Evolutionary conservation across 1,140 invertebrate genomes (phyloP), one percentile per base, ranked within the genome.

Genomic region (Drosophila suzukii): DNA sequence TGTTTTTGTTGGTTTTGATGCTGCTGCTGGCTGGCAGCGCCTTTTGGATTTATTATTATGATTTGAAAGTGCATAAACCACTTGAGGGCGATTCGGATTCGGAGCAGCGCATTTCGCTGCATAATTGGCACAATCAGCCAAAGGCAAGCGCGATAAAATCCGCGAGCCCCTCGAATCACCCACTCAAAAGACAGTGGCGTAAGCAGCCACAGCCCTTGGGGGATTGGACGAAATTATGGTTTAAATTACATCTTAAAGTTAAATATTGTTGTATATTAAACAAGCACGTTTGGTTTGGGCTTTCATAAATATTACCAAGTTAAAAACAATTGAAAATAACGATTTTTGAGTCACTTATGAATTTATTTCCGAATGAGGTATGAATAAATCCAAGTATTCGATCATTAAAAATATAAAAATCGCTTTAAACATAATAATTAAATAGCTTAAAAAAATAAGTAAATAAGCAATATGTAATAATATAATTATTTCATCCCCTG

Each of bases 41-140:
- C 75, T 82, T 81, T 82, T 66, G 75, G 79, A 88, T 89, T 88
- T 88, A 88, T 83, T 88, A 88, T 88, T 88, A 89, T 88, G 83
- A 88, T 88, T 88, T 88, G 83, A 88, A 79, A 88, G 83, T 89
- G 83, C 83, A 88, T 79, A 88, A 85, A 88, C 79, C 83, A 83
- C 84, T 89, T 63, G 84, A 84, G 84, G 84, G 84, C 80, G 84
- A 80, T 67, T 86, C 63, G 74, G 67, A 56, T 71, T 71, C 15
- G 43, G 65, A 71, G 67, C 65, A 78, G 74, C 57, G 75, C 84
- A 89, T 84, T 88, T 84, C 80, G 84, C 60, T 83, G 76, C 72
- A 88, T 88, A 88, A 88, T 88, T 88, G 84, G 84, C 84, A 89
- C 84, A 88, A 88, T 88, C 84, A 88, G 84, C 80, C 76, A 73